Evolutionary conservation across 92 coral and sea anemone species (phyloP), one percentile per base, ranked within the genome.

Genomic region (Anthopleura xanthogrammica): DNA sequence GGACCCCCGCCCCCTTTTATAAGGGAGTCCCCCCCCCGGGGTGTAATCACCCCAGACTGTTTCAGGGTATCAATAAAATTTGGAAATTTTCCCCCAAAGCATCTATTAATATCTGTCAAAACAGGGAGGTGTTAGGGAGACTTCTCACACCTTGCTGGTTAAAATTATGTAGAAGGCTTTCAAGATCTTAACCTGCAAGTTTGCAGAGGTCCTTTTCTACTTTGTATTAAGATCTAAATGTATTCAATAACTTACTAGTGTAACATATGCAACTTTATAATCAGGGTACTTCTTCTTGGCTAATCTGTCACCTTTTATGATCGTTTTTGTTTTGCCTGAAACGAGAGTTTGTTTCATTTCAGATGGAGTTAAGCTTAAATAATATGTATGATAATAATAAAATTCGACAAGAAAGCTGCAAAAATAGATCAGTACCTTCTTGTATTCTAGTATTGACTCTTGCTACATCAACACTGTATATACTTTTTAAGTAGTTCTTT

Each of bases 191-290:
- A 50, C 7, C 7, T 50, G 7, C 54, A 50, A 50, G 11, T 5
- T 50, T 50, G 7, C 54, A 50, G 11, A 50, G 11, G 54, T 50
- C 54, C 7, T 50, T 50, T 50, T 5, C 54, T 5, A 50, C 7
- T 50, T 50, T 50, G 11, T 5, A 9, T 60, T 0, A 3, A 7
- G 20, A 14, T 14, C 19, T 14, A 16, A 17, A 60, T 20, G 13
- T 8, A 23, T 48, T 50, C 23, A 68, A 50, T 72, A 29, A 91
- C 93, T 79, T 82, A 96, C 99, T 91, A 96, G 81, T 20, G 95
- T 91, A 19, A 96, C 95, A 89, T 92, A 96, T 12, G 99, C 99
- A 54, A 96, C 95, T 87, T 96, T 96, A 85, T 92, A 90, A 82
- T 96, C 99, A 9, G 99, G 98, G 54, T 84, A 88, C 74, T 90